Base-by-base conservation (phyloP, 2,797 vertebrate genomes). In the Neomorphus geoffroyi region DNA sequence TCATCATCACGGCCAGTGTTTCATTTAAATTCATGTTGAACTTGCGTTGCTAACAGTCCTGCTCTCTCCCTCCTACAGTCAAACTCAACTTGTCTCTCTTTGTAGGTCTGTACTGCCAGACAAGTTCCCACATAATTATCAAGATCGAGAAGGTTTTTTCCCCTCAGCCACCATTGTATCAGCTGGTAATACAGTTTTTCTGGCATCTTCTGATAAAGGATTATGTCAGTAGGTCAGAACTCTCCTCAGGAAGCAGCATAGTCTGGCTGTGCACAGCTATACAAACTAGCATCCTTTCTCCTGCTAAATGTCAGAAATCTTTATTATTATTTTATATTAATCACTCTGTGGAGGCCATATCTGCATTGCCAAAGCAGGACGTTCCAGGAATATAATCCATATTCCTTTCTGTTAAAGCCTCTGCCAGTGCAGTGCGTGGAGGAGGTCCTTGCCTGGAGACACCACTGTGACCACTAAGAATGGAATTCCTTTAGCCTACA, bases 211-310 rank as follows among this genome's bases (percentile, higher is more conserved):
- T 23, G 24, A 56, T 60, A 60, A 66, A 67, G 60, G 66, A 71
- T 30, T 22, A 22, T 37, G 60, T 50, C 79, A 5, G 65, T 7
- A 53, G 80, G 58, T 9, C 46, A 54, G 35, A 66, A 1, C 35
- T 13, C 41, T 65, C 33, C 58, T 71, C 78, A 18, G 64, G 53
- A 71, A 66, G 71, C 7, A 0, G 72, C 60, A 30, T 35, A n/a
- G 53, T 18, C 71, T 4, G 1, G 71, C 53, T 9, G 7, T 1
- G 5, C 32, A 23, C 27, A 1, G 2, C 60, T 23, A 9, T 27
- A 72, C 54, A 72, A 71, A 82, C 82, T 24, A 50, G 32, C 66
- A 27, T 43, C 65, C 41, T 78, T 82, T 56, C 65, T 61, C 41
- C 56, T 50, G 53, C 72, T 54, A 66, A 78, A 54, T 1, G 0